Base-by-base conservation (phyloP, 2,888 invertebrate species). In the Ornithoptera priamus region DNA sequence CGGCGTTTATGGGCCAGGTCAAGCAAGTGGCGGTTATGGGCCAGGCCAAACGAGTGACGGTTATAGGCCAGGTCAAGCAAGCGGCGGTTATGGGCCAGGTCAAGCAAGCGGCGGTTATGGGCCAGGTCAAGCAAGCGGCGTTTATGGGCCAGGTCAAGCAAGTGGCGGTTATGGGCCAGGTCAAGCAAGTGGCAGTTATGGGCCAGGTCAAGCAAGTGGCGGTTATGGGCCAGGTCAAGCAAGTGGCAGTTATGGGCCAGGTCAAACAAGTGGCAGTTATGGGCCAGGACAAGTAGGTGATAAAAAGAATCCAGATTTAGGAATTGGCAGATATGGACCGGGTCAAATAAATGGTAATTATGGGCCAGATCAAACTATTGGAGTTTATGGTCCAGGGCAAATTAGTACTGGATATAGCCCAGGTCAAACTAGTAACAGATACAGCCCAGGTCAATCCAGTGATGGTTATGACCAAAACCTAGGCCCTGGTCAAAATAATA, bases 51-150 rank as follows among this genome's bases (percentile, higher is more conserved):
- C 12, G 6, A 39, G 61, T n/a, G 63, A 65, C 59, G n/a, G 59
- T 15, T 67, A 64, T 10, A 24, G 57, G 18, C 72, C 68, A 56
- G 57, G 62, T 62, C 71, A 65, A 67, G 60, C 61, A 7, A 64
- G 39, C 58, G 71, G 42, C 42, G 2, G 42, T 42, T 42, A 42
- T 12, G 10, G 65, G 36, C 75, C 73, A 10, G 75, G 74, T 1
- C 65, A 69, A 56, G 63, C 53, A 10, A 50, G 63, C 39, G 39
- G 65, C 2, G 6, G 6, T 42, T 42, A 42, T 12, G 2, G 42
- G 1, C 73, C 77, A 2, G 74, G 75, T 1, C 76, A 72, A 72
- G 58, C 62, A 10, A 58, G 60, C 24, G 62, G 36, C 30, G 36
- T 61, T 36, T 76, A 75, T 24, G 22, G 65, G 17, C 72, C 72